Evolutionary conservation across 2,113 vertebrate species (phyloP).

Genomic region (Struthidea cinerea): DNA sequence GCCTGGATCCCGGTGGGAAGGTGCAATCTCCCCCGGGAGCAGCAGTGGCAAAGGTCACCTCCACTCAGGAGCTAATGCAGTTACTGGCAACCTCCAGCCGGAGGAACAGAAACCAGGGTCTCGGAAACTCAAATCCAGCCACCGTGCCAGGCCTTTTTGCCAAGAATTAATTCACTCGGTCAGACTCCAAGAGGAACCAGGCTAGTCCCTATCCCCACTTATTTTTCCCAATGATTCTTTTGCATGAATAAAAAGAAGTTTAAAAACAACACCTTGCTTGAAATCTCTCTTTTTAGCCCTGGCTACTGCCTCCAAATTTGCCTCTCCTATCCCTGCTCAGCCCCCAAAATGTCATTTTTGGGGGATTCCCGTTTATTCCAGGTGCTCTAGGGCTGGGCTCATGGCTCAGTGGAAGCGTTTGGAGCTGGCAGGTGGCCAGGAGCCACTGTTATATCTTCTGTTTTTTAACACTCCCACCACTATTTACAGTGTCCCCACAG

Average conservation of each 20-base stretch:
- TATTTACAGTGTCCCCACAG: conserved; percentile 32
- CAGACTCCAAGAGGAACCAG: not conserved
- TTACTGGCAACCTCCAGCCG: not conserved
- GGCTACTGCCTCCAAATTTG: fast-evolving
- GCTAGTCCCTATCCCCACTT: not conserved
- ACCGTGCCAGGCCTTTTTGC: not conserved
- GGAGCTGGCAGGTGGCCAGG: not conserved
- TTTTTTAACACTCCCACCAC: not conserved
- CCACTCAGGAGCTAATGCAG: not conserved
- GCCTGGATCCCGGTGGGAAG: not conserved
- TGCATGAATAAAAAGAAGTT: fast-evolving
- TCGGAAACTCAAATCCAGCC: not conserved
- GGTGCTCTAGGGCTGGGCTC: not conserved
- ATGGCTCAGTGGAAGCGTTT: fast-evolving
- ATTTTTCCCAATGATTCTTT: not conserved
- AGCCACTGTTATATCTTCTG: not conserved
- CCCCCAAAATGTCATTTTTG: not conserved
- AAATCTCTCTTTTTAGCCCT: not conserved
- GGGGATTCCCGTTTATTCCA: not conserved
- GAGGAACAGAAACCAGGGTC: not conserved
- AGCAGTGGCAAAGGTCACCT: not conserved
- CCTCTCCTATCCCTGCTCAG: not conserved
- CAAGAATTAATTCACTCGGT: not conserved
- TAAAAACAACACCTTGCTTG: not conserved
- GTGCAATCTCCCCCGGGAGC: fast-evolving